Percentiles rank a stretch among this genome's conserved stretches.
Evolutionary conservation across 2,113 vertebrate species (phyloP).

Genomic region (Channa argus): DNA sequence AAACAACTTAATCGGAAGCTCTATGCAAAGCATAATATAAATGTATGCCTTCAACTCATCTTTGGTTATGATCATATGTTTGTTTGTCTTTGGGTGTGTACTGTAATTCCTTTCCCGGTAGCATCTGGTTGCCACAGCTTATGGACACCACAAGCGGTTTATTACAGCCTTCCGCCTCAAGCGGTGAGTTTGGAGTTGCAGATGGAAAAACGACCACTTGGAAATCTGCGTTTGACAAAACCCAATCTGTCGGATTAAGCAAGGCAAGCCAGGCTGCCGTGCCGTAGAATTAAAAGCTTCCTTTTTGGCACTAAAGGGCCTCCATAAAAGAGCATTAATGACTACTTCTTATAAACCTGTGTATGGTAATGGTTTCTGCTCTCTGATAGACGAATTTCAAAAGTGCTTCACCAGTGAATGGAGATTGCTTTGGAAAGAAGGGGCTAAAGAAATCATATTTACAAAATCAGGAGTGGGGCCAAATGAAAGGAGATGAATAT

Average conservation of each 20-base stretch:
- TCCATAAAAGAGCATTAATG: slow-evolving; percentile 84
- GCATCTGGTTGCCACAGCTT: slow-evolving; percentile 26
- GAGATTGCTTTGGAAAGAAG: slow-evolving; percentile 77
- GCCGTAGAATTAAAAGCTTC: slow-evolving; percentile 80
- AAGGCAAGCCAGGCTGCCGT: slow-evolving; percentile 58
- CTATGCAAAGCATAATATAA: not conserved
- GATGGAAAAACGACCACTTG: slow-evolving; percentile 64
- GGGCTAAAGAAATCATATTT: slow-evolving; percentile 82
- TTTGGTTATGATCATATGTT: slow-evolving; percentile 39
- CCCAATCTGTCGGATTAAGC: slow-evolving; percentile 67
- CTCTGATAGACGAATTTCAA: slow-evolving; percentile 83
- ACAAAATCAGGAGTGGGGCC: slow-evolving; percentile 80
- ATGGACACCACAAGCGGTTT: slow-evolving; percentile 49
- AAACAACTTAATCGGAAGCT: slow-evolving; percentile 27
- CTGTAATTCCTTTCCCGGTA: slow-evolving; percentile 19
- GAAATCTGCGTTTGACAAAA: slow-evolving; percentile 62
- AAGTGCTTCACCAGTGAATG: slow-evolving; percentile 81
- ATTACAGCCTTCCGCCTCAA: slow-evolving; percentile 44
- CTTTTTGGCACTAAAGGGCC: slow-evolving; percentile 78
- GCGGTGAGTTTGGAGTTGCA: slow-evolving; percentile 36
- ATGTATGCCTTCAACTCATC: not conserved
- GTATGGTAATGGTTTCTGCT: slow-evolving; percentile 81
- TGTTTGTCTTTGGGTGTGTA: slow-evolving; percentile 47
- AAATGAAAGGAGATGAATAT: slow-evolving; percentile 81
- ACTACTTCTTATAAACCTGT: slow-evolving; percentile 82